Evolutionary conservation across 1,140 invertebrate genomes (phyloP).

Genomic region (Luehdorfia chinensis): DNA sequence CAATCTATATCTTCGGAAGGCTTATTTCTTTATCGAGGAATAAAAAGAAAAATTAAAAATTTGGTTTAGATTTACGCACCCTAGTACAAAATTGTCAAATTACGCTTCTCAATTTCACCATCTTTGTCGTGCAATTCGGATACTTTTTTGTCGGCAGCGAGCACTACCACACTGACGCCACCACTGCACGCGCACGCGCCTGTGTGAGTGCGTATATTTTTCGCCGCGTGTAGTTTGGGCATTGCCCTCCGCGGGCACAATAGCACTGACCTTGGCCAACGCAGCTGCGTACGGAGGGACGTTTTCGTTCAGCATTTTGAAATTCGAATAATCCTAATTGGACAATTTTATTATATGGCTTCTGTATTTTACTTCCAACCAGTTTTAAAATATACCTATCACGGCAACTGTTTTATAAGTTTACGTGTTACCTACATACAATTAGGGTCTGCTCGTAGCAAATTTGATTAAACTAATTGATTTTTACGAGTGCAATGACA

Average conservation of each 20-base stretch:
- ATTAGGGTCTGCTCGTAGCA: too few species aligned
- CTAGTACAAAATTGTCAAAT: too few species aligned
- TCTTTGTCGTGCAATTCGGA: constrained; percentile 51
- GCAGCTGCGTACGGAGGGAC: constrained; percentile 47
- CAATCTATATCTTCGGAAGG: too few species aligned
- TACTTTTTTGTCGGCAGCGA: constrained; percentile 51
- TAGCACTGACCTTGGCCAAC: constrained; percentile 59
- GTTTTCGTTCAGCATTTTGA: constrained; percentile 21
- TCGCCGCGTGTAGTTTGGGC: constrained; percentile 54
- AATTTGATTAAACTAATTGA: too few species aligned
- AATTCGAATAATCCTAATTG: constrained; percentile 21
- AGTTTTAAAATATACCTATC: neutral
- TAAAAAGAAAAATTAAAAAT: too few species aligned
- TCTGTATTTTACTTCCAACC: neutral
- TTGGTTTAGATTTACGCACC: too few species aligned
- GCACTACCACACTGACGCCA: constrained; percentile 27
- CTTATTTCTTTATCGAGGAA: too few species aligned
- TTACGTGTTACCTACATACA: too few species aligned
- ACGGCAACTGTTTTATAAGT: too few species aligned
- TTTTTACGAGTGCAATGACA: too few species aligned
- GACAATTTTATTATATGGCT: neutral
- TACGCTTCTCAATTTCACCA: constrained; percentile 15
- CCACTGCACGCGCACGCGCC: constrained; percentile 4
- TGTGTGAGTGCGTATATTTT: constrained; percentile 43
- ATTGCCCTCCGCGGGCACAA: constrained; percentile 56